Conservation (phyloP, 2,797 vertebrate genomes). For the Notolabrus celidotus region DNA sequence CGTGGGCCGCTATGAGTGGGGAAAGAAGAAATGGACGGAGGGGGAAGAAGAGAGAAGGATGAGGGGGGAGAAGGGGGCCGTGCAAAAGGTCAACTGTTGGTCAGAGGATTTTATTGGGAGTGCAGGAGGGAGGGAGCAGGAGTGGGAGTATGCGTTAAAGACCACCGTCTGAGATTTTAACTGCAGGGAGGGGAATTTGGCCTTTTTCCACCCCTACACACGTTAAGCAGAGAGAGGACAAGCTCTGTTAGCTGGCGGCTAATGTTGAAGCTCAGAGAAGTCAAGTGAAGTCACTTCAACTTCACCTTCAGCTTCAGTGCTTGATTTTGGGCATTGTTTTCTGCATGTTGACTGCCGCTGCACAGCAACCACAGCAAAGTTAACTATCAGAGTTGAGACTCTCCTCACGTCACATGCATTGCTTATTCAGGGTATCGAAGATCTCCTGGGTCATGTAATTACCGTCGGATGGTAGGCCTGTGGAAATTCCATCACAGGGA, state of each 20-base stretch:
- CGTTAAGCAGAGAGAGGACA: constrained; percentile 57
- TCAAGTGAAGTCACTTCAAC: constrained; percentile 29
- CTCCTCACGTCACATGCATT: constrained; percentile 21
- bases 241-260: constrained; percentile 21
- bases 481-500: constrained; percentile 66
- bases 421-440: constrained; percentile 47
- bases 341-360: constrained; percentile 27
- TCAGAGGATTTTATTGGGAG: constrained; percentile 89
- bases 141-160: constrained; percentile 84
- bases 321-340: constrained; percentile 1
- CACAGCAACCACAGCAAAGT: constrained; percentile 35
- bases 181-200: constrained; percentile 83
- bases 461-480: constrained; percentile 48
- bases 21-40: constrained; percentile 43
- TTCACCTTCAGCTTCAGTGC: constrained; percentile 8
- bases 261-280: constrained; percentile 29
- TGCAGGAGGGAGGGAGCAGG: constrained; percentile 76
- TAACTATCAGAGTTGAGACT: constrained; percentile 27
- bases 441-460: constrained; percentile 68
- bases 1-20: constrained; percentile 49
- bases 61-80: constrained; percentile 61
- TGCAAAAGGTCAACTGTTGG: constrained; percentile 87
- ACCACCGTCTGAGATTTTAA: constrained; percentile 90
- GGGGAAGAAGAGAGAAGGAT: constrained; percentile 44
- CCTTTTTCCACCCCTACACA: constrained; percentile 73